These are phyloP conservation scores for Spea multiplicata DNA, from an alignment of 2,113 vertebrate species.

Conservation along the genomic window DNA sequence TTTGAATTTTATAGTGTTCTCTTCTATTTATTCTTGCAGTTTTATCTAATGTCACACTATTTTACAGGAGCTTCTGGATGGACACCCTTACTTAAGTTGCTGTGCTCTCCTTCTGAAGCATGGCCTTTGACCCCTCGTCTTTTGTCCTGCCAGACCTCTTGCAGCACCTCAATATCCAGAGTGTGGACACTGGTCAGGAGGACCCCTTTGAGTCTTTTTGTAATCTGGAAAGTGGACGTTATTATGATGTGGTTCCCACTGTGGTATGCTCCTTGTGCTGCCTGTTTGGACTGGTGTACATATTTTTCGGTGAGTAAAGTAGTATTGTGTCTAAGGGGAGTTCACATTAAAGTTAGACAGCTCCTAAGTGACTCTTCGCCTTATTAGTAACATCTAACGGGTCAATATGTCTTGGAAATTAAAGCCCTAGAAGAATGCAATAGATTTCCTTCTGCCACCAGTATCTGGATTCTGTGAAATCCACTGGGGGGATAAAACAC, in stretches of 20 bases:
- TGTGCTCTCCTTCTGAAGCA: constrained; percentile 1
- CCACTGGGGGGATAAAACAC: neutral
- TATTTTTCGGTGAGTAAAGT: constrained; percentile 79
- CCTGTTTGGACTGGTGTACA: constrained; percentile 84
- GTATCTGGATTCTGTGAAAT: neutral
- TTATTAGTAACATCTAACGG: neutral
- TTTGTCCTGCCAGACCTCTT: constrained; percentile 62
- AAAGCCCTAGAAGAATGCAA: neutral
- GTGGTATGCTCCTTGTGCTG: constrained; percentile 81
- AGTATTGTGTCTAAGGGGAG: neutral
- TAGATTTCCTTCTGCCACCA: neutral
- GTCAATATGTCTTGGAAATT: neutral
- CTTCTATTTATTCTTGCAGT: neutral
- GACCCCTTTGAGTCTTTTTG: constrained; percentile 62
- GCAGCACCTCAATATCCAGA: constrained; percentile 60
- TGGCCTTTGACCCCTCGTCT: constrained; percentile 54
- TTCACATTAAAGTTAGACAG: no score
- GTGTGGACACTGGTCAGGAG: constrained; percentile 59
- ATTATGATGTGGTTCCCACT: constrained; percentile 74
- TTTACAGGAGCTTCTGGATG: constrained; percentile 37
- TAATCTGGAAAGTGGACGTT: constrained; percentile 68
- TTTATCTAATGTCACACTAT: neutral
- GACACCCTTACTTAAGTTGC: constrained; percentile 22
- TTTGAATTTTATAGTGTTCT: no score
- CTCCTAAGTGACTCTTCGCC: no score